These are phyloP conservation scores for Poecilobothrus nobilitatus DNA, from an alignment of 2,888 invertebrate genomes.

Conservation along the genomic window DNA sequence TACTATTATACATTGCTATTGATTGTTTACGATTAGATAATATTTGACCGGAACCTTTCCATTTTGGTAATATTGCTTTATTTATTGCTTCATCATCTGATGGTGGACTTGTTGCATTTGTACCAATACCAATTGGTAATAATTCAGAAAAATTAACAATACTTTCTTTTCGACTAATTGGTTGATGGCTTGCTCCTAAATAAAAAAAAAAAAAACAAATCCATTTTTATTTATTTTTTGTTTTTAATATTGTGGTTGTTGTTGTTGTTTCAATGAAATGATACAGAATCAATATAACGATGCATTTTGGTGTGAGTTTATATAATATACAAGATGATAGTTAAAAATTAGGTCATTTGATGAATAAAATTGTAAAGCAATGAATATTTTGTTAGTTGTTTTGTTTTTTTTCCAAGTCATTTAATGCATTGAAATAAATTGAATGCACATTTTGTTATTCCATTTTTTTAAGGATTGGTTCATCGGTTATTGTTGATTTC, in stretches of 20 bases:
- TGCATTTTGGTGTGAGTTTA: too few species aligned
- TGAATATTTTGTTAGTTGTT: too few species aligned
- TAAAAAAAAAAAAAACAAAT: neutral
- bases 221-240: neutral
- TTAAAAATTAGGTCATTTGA: too few species aligned
- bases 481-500: too few species aligned
- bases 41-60: slow-evolving; percentile 40
- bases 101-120: slow-evolving; percentile 49
- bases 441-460: too few species aligned
- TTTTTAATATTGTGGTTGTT: slow-evolving; percentile 13
- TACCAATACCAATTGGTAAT: slow-evolving; percentile 40
- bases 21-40: slow-evolving; percentile 35
- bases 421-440: too few species aligned
- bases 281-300: too few species aligned
- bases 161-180: slow-evolving; percentile 49
- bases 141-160: slow-evolving; percentile 49
- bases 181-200: slow-evolving; percentile 37
- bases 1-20: slow-evolving; percentile 27
- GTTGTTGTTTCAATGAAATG: neutral
- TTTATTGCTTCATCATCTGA: slow-evolving; percentile 46
- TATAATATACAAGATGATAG: too few species aligned
- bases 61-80: slow-evolving; percentile 34
- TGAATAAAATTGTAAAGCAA: too few species aligned
- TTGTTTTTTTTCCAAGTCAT: too few species aligned
- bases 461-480: too few species aligned